A percentile compares a stretch with the other conserved stretches of the same genome.
Evolutionary conservation across 2,888 invertebrate species (phyloP).

Genomic region (Apamea crenata): DNA sequence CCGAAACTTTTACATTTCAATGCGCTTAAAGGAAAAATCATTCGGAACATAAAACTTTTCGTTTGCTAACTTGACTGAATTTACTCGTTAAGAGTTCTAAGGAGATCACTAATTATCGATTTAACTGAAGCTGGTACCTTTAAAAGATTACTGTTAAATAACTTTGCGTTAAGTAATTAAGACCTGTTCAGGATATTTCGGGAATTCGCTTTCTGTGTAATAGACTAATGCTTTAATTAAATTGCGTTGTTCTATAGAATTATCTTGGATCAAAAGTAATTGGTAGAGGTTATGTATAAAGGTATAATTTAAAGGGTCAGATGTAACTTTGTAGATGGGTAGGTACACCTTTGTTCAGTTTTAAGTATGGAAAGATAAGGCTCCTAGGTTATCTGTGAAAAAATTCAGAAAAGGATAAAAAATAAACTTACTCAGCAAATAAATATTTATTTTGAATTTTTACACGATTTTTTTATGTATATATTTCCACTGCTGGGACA

Average conservation of each 20-base stretch:
- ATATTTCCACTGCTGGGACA: not conserved
- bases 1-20: constrained; percentile 40
- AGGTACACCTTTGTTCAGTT: constrained; percentile 10
- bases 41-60: constrained; percentile 52
- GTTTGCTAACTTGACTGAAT: constrained; percentile 46
- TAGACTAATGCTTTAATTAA: constrained; percentile 69
- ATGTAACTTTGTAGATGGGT: constrained; percentile 22
- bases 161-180: constrained; percentile 69
- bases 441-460: not conserved
- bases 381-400: not conserved
- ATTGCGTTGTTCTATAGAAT: constrained; percentile 62
- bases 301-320: constrained; percentile 42
- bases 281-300: constrained; percentile 49
- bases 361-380: not conserved
- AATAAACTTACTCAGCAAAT: not conserved
- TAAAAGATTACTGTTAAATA: constrained; percentile 68
- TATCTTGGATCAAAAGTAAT: constrained; percentile 64
- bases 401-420: not conserved
- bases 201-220: constrained; percentile 69
- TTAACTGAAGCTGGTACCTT: constrained; percentile 59
- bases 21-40: constrained; percentile 41
- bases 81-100: constrained; percentile 58
- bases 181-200: constrained; percentile 63
- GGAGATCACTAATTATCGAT: constrained; percentile 66
- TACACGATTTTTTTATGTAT: not conserved